These are phyloP conservation scores for Tenrec ecaudatus DNA, from an alignment of 2,113 vertebrate species.

Conservation along the genomic window DNA sequence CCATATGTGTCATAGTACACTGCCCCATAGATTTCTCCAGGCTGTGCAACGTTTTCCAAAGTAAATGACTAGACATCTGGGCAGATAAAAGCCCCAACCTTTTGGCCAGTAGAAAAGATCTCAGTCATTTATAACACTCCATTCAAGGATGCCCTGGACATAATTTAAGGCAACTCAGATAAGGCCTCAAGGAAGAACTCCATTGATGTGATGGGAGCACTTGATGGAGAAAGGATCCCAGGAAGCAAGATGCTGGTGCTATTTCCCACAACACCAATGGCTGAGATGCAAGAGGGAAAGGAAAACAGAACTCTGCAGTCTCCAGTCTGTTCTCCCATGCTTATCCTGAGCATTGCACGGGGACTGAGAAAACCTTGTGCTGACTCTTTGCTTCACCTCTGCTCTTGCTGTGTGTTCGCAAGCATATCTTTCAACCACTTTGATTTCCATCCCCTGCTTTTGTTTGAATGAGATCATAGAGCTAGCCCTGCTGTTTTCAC, in stretches of 20 bases:
- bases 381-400: background rate
- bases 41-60: background rate
- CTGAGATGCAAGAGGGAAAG: background rate
- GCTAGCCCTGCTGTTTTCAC: background rate
- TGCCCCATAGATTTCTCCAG: background rate
- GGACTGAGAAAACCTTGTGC: background rate
- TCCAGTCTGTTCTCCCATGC: background rate
- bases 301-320: background rate
- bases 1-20: background rate
- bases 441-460: background rate
- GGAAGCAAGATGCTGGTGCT: background rate
- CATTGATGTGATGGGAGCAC: background rate
- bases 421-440: fast-evolving
- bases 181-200: background rate
- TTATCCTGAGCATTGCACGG: background rate
- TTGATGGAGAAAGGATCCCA: background rate
- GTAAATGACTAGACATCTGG: background rate
- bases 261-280: background rate
- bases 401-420: background rate
- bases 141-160: background rate
- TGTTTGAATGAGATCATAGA: background rate
- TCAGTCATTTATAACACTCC: background rate
- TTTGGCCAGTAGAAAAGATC: background rate
- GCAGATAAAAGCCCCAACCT: background rate
- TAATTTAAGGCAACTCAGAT: background rate